phyloP scores from a whole-genome alignment of 92 coral and sea anemone species.

The Pocillopora meandrina region DNA sequence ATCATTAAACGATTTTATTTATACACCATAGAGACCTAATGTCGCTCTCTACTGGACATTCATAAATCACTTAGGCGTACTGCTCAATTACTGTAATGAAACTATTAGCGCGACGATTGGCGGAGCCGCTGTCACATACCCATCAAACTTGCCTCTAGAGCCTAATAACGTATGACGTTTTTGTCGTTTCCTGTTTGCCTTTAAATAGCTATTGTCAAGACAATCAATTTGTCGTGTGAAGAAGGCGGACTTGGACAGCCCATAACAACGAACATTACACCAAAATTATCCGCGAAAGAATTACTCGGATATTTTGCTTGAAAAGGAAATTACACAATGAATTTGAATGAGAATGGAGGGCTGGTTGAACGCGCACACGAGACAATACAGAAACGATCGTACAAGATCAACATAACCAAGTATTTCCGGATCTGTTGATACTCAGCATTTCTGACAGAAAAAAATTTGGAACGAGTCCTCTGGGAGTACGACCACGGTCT shows the following conservation, averaged over 20 bases:
- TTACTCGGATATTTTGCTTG: conserved; percentile 73
- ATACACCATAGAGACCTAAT: conserved; percentile 80
- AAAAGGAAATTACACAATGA: conserved; percentile 62
- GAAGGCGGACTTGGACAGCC: conserved; percentile 79
- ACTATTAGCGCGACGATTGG: conserved; percentile 72
- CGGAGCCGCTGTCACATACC: conserved; percentile 67
- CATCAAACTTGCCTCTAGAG: conserved; percentile 61
- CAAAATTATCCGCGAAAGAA: conserved; percentile 81
- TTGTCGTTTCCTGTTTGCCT: conserved; percentile 76
- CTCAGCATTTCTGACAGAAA: conserved; percentile 44
- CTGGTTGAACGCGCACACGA: conserved; percentile 58
- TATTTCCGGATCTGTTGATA: conserved; percentile 71
- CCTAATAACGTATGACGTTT: conserved; percentile 72
- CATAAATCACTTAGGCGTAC: conserved; percentile 88
- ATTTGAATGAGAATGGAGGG: conserved; percentile 68
- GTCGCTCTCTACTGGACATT: conserved; percentile 83
- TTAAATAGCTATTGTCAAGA: conserved; percentile 79
- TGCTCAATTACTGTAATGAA: conserved; percentile 86
- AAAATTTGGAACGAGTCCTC: conserved; percentile 22
- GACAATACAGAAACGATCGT: conserved; percentile 41
- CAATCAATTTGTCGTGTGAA: conserved; percentile 82
- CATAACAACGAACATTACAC: conserved; percentile 82
- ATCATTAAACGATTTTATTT: conserved; percentile 85
- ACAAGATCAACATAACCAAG: conserved; percentile 51
- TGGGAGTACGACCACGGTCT: conserved; percentile 36